Conservation (phyloP, 2,113 vertebrate genomes). For the Scalopus aquaticus region DNA sequence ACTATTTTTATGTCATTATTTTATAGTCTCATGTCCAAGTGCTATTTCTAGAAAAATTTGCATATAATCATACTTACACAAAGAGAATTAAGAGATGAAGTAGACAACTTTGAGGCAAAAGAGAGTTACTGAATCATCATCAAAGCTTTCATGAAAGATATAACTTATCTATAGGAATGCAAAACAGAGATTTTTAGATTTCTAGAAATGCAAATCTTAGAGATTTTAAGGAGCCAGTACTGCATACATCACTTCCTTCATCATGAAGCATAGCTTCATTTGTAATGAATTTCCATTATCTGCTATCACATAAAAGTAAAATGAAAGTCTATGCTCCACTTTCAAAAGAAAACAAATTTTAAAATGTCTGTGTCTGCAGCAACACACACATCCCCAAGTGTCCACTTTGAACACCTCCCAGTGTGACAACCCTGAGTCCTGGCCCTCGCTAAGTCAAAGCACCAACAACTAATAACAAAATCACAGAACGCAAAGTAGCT, state of each 20-base stretch:
- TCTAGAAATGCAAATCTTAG: not conserved
- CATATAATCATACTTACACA: not conserved
- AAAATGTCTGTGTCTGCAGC: not conserved
- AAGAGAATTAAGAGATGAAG: not conserved
- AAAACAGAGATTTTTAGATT: not conserved
- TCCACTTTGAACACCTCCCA: not conserved
- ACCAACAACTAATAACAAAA: slow-evolving; percentile 36
- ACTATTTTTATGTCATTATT: not conserved
- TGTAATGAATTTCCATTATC: not conserved
- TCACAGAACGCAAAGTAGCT: slow-evolving; percentile 10
- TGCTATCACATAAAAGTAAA: not conserved
- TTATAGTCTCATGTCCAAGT: not conserved
- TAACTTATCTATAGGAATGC: not conserved
- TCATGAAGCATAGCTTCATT: not conserved
- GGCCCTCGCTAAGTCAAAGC: slow-evolving; percentile 1
- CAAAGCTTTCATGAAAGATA: not conserved
- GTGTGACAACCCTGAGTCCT: not conserved
- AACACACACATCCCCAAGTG: not conserved
- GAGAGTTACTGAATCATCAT: not conserved
- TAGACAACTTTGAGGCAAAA: not conserved
- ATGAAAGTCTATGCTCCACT: not conserved
- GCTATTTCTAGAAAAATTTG: not conserved
- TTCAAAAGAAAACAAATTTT: not conserved
- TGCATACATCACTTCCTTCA: too few species aligned
- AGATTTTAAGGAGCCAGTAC: not conserved